Conservation (phyloP, 2,797 vertebrate genomes). For the Myripristis jacobus region DNA sequence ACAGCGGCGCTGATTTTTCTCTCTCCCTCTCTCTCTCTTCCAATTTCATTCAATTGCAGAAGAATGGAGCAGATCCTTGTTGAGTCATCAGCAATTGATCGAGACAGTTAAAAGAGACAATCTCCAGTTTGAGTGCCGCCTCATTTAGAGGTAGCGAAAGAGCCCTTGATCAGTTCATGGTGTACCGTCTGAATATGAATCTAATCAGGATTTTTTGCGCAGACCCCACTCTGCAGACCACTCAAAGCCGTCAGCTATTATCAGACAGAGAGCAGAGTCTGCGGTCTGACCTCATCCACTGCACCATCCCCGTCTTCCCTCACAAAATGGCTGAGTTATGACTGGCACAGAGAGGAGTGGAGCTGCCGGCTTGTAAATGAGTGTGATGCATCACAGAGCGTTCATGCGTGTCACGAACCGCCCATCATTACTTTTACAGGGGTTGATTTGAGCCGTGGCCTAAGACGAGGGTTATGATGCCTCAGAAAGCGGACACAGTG, state of each 20-base stretch:
- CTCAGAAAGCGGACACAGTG: slow-evolving; percentile 39
- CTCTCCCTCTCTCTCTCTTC: slow-evolving; percentile 7
- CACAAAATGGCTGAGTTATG: slow-evolving; percentile 73
- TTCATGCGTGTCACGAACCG: slow-evolving; percentile 70
- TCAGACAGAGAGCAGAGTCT: slow-evolving; percentile 47
- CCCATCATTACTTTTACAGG: slow-evolving; percentile 75
- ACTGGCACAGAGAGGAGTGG: slow-evolving; percentile 49
- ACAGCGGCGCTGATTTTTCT: neutral
- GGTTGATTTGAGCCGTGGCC: slow-evolving; percentile 70
- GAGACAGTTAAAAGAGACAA: slow-evolving; percentile 59
- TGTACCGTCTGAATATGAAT: slow-evolving; percentile 70
- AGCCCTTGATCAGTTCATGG: slow-evolving; percentile 62
- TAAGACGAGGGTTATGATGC: slow-evolving; percentile 59
- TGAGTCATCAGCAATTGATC: slow-evolving; percentile 59
- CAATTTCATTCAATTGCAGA: slow-evolving; percentile 45
- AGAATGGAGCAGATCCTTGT: slow-evolving; percentile 24
- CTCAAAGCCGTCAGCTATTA: slow-evolving; percentile 68
- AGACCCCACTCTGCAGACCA: slow-evolving; percentile 61
- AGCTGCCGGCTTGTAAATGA: slow-evolving; percentile 71
- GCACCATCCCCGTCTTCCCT: slow-evolving; percentile 40
- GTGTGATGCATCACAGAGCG: slow-evolving; percentile 53
- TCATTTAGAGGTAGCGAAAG: slow-evolving; percentile 53
- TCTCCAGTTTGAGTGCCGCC: slow-evolving; percentile 55
- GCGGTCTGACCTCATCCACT: slow-evolving; percentile 67
- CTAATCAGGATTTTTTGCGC: slow-evolving; percentile 67